Conservation (phyloP, 2,113 vertebrate species). For the Ageneiosus marmoratus region DNA sequence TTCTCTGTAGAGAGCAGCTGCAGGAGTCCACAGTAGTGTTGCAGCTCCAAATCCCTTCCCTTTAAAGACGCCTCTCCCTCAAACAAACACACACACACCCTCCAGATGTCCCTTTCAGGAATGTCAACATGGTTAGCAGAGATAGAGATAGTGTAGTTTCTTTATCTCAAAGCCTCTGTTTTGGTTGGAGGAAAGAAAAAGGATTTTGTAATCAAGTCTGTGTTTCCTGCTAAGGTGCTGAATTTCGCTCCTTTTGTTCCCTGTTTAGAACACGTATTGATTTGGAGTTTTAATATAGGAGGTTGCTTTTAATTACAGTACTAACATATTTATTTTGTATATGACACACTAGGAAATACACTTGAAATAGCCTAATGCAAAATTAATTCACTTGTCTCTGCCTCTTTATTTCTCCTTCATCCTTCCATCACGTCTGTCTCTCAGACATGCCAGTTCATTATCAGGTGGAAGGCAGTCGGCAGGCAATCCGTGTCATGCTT, state of each 20-base stretch:
- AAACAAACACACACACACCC: constrained; percentile 32
- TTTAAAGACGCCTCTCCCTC: constrained; percentile 18
- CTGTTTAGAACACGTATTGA: constrained; percentile 4
- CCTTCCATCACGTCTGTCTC: constrained; percentile 44
- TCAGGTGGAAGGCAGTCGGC: constrained; percentile 93
- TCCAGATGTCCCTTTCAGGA: constrained; percentile 56
- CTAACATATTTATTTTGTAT: no score
- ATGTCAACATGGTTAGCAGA: constrained; percentile 58
- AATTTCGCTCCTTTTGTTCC: constrained; percentile 11
- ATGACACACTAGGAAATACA: not conserved
- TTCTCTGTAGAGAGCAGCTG: constrained; percentile 22
- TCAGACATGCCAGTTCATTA: constrained; percentile 88
- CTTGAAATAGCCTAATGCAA: not conserved
- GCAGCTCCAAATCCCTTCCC: constrained; percentile 2
- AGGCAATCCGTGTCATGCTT: constrained; percentile 87
- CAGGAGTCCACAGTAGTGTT: constrained; percentile 23
- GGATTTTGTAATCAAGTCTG: constrained; percentile 50
- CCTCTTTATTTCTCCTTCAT: not conserved
- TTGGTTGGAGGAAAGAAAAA: constrained; percentile 41
- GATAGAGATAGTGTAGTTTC: constrained; percentile 64
- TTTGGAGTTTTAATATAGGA: not conserved
- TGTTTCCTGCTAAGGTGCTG: constrained; percentile 26
- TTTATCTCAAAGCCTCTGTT: constrained; percentile 49
- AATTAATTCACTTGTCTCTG: not conserved
- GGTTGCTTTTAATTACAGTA: not conserved